A percentile compares a stretch with the other conserved stretches of the same genome.
phyloP scores from a whole-genome alignment of 1,140 invertebrate species.

The Arion vulgaris region DNA sequence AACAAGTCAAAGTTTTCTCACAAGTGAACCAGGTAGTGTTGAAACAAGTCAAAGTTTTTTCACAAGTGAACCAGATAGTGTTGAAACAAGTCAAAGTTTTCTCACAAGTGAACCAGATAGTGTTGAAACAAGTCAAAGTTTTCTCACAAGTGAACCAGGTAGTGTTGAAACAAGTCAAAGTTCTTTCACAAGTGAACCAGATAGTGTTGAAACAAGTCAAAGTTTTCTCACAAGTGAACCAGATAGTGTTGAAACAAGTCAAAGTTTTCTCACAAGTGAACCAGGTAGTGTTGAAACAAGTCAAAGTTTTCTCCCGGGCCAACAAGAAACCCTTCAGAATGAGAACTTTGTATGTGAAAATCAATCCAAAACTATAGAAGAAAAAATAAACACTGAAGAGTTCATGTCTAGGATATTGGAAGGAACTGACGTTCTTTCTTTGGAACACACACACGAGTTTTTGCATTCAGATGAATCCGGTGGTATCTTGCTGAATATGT shows the following conservation, averaged over 20 bases:
- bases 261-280: too few relatives aligned
- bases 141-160: too few relatives aligned
- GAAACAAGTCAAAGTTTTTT: too few relatives aligned
- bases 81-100: neutral
- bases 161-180: neutral
- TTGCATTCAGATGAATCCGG: conserved; percentile 7
- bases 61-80: neutral
- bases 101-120: neutral
- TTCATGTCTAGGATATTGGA: neutral
- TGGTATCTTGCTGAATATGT: neutral
- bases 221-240: too few relatives aligned
- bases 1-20: too few relatives aligned
- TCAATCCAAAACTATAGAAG: neutral
- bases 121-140: neutral
- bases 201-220: neutral
- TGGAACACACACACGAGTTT: neutral
- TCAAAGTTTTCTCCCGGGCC: too few relatives aligned
- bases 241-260: neutral
- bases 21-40: neutral
- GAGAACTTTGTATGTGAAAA: neutral
- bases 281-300: neutral
- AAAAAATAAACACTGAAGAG: neutral
- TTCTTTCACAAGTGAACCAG: too few relatives aligned
- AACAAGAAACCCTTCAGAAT: neutral
- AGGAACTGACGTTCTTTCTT: neutral